Percentiles rank a stretch among this genome's conserved stretches.
These are phyloP conservation scores for Amphiura filiformis DNA, from an alignment of 35 echinoderm and acorn worm genomes.

Conservation along the genomic window DNA sequence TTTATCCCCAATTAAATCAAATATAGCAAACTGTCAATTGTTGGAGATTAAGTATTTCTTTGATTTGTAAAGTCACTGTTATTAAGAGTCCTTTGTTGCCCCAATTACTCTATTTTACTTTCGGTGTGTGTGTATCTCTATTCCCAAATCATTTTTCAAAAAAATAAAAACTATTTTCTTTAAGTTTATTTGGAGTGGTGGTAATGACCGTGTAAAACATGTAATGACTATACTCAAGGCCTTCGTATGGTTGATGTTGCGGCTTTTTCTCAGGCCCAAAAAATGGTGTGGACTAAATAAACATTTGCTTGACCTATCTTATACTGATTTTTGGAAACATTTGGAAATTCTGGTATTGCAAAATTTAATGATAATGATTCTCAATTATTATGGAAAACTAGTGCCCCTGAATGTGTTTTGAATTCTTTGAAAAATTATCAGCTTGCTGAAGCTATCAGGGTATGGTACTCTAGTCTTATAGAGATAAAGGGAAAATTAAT, in stretches of 20 bases:
- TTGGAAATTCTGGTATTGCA: neutral
- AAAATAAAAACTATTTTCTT: constrained; percentile 6
- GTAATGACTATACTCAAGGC: constrained; percentile 17
- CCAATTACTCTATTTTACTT: constrained; percentile 23
- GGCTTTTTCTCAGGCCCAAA: constrained; percentile 23
- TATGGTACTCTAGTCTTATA: neutral
- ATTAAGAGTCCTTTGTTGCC: constrained; percentile 17
- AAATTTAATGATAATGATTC: constrained; percentile 20
- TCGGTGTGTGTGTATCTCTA: constrained; percentile 4
- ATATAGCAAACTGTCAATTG: constrained; percentile 14
- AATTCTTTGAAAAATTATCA: neutral
- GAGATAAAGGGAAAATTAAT: neutral
- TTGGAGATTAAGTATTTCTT: constrained; percentile 18
- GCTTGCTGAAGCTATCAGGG: neutral
- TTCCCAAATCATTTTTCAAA: constrained; percentile 13
- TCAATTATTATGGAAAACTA: constrained; percentile 22
- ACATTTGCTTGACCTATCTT: constrained; percentile 6
- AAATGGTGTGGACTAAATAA: neutral
- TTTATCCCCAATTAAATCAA: constrained; percentile 17
- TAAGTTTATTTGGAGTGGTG: constrained; percentile 35
- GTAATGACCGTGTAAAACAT: constrained; percentile 7
- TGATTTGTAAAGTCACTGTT: constrained; percentile 27
- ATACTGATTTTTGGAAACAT: neutral
- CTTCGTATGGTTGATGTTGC: constrained; percentile 12
- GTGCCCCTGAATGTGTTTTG: constrained; percentile 16